These are phyloP conservation scores for Beris morrisii DNA, from an alignment of 2,888 invertebrate genomes.

Conservation along the genomic window DNA sequence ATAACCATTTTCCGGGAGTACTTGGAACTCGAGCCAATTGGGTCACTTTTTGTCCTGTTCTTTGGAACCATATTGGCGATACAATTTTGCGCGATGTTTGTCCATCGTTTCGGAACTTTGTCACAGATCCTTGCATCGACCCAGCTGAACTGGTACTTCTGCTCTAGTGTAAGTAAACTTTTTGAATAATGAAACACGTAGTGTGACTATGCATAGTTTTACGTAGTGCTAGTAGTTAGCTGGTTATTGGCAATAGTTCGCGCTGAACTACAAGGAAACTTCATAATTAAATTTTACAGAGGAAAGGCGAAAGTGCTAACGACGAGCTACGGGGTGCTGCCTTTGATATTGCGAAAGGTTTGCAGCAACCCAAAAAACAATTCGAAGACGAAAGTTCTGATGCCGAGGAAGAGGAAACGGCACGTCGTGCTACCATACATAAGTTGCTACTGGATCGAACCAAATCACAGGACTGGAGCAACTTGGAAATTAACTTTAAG, in stretches of 20 bases:
- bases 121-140: constrained; percentile 75
- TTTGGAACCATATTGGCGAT: constrained; percentile 70
- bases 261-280: not conserved
- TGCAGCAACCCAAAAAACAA: constrained; percentile 57
- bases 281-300: not conserved
- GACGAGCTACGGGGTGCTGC: constrained; percentile 63
- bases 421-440: constrained; percentile 51
- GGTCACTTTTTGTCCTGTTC: constrained; percentile 73
- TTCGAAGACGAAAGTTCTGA: constrained; percentile 50
- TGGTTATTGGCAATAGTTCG: too few relatives aligned
- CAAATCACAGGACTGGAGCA: constrained; percentile 43
- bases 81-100: constrained; percentile 74
- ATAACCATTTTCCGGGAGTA: constrained; percentile 62
- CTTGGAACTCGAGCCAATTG: constrained; percentile 71
- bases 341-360: constrained; percentile 62
- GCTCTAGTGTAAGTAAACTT: constrained; percentile 44
- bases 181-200: not conserved
- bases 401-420: constrained; percentile 41
- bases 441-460: constrained; percentile 49
- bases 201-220: not conserved
- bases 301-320: constrained; percentile 48
- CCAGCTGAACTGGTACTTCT: constrained; percentile 58
- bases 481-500: constrained; percentile 54
- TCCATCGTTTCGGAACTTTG: constrained; percentile 74
- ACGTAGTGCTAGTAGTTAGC: too few relatives aligned